Percentiles rank a stretch among this genome's conserved stretches.
Evolutionary conservation across 2,888 invertebrate genomes (phyloP).

Genomic region (Synanthedon formicaeformis): DNA sequence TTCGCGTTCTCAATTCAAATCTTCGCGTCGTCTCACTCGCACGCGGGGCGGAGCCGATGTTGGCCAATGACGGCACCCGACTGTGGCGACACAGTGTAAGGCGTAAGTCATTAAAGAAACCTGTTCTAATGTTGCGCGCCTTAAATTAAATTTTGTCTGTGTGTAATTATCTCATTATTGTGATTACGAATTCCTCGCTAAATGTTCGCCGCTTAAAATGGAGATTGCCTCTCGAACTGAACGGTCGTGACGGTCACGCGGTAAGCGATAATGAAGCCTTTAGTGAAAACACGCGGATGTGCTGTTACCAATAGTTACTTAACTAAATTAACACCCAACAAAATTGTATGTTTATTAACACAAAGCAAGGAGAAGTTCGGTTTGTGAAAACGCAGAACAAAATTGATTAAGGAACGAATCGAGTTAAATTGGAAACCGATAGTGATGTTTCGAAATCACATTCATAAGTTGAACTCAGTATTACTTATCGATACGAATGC

Average conservation of each 20-base stretch:
- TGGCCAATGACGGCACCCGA: conserved; percentile 65
- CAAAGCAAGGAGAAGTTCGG: conserved; percentile 47
- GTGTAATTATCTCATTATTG: conserved; percentile 72
- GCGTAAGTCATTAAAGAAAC: conserved; percentile 71
- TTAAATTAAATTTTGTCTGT: conserved; percentile 71
- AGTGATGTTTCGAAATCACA: conserved; percentile 70
- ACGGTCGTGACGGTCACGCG: conserved; percentile 38
- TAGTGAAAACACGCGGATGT: conserved; percentile 22
- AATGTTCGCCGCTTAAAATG: conserved; percentile 63
- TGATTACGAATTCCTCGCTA: conserved; percentile 67
- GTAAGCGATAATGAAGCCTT: conserved; percentile 34
- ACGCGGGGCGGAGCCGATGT: conserved; percentile 66
- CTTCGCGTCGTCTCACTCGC: conserved; percentile 66
- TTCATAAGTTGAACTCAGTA: conserved; percentile 64
- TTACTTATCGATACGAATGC: conserved; percentile 67
- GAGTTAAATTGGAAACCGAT: conserved; percentile 70
- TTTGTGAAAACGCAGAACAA: conserved; percentile 59
- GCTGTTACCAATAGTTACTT: conserved; percentile 7
- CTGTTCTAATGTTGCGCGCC: conserved; percentile 70
- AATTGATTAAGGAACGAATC: conserved; percentile 71
- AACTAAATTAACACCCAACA: conserved; percentile 42
- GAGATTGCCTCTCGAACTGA: conserved; percentile 47
- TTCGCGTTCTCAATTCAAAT: conserved; percentile 71
- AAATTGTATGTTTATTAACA: conserved; percentile 47
- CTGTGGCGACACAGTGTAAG: conserved; percentile 68